Base-by-base conservation (phyloP, 1,140 invertebrate genomes). In the Drosophila tristis region DNA sequence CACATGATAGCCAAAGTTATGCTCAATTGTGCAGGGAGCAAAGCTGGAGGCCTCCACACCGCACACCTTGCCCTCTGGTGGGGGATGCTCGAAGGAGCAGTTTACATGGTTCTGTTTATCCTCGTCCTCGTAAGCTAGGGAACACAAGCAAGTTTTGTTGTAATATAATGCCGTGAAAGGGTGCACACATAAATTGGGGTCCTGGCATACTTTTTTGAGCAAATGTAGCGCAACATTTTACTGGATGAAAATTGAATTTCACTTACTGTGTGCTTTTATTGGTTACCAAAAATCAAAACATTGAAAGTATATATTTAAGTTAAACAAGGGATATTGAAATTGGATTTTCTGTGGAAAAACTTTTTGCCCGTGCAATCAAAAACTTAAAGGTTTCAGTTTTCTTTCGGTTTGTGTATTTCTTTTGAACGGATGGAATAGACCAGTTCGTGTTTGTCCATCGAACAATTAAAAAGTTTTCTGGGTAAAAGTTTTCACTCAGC, bases 1-100 rank as follows among this genome's bases (percentile, higher is more conserved):
- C 74, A 95, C 93, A 53, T 95, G 94, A 90, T 96, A 98, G 81
- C 96, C 96, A 82, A 95, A 98, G 82, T 94, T 93, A 68, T 96
- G 95, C 39, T 95, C 94, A 55, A 93, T 91, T 60, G 94, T 96
- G 90, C 93, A 93, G 91, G 90, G 90, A 4, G 77, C 68, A 65
- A 91, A 92, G 44, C 65, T 54, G 4, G 50, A 26, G 25, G 58
- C 35, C 20, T 91, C 87, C 53, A 90, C 70, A 48, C 78, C 79
- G 51, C 91, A 92, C 11, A 91, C 90, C 65, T 92, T 91, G 43
- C 81, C 85, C 0, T 74, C 60, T 29, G 47, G 35, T 64, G 90
- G 90, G 15, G 60, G 79, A 39, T 80, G 48, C 20, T 91, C 80
- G 29, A 91, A 92, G 9, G 81, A 85, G 66, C 91, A 92, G 67